A percentile compares a stretch with the other conserved stretches of the same genome.
phyloP scores from a whole-genome alignment of 1,140 invertebrate genomes.

The Bombus polaris region DNA sequence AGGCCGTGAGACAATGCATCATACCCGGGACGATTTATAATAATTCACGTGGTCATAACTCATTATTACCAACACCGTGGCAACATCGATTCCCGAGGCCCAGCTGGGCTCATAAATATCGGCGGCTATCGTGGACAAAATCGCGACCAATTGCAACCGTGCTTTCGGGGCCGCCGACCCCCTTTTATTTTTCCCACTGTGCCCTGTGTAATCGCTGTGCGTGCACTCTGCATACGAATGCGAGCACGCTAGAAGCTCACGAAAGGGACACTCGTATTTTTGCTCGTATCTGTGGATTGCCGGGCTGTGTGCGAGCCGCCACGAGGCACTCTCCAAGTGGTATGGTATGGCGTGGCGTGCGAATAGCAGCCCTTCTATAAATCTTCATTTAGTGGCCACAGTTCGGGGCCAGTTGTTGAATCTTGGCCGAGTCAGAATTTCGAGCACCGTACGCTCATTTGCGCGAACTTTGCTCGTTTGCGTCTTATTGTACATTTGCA shows the following conservation, averaged over 20 bases:
- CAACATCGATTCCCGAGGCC: slow-evolving; percentile 2
- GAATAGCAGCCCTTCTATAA: slow-evolving; percentile 67
- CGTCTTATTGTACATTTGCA: not conserved
- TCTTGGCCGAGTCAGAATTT: slow-evolving; percentile 46
- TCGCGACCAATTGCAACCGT: slow-evolving; percentile 60
- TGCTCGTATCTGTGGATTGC: slow-evolving; percentile 32
- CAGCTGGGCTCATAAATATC: slow-evolving; percentile 36
- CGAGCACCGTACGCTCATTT: slow-evolving; percentile 2
- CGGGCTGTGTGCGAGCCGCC: slow-evolving; percentile 28
- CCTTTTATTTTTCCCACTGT: slow-evolving; percentile 36
- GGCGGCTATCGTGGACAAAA: slow-evolving; percentile 50
- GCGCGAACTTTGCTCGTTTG: not conserved
- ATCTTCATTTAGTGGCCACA: slow-evolving; percentile 73
- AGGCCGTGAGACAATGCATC: slow-evolving; percentile 17
- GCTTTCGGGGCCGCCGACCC: slow-evolving; percentile 4
- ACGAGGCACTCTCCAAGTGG: slow-evolving; percentile 30
- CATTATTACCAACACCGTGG: slow-evolving; percentile 33
- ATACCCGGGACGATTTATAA: slow-evolving; percentile 25
- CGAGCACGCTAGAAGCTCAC: slow-evolving; percentile 37
- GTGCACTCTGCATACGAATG: slow-evolving; percentile 47
- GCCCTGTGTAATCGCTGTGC: slow-evolving; percentile 46
- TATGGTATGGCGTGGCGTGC: slow-evolving; percentile 62
- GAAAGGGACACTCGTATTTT: slow-evolving; percentile 43
- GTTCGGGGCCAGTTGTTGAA: slow-evolving; percentile 25
- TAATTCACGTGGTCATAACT: slow-evolving; percentile 16